Conservation (phyloP, 1,140 invertebrate genomes). For the Vollenhovia emeryi region DNA sequence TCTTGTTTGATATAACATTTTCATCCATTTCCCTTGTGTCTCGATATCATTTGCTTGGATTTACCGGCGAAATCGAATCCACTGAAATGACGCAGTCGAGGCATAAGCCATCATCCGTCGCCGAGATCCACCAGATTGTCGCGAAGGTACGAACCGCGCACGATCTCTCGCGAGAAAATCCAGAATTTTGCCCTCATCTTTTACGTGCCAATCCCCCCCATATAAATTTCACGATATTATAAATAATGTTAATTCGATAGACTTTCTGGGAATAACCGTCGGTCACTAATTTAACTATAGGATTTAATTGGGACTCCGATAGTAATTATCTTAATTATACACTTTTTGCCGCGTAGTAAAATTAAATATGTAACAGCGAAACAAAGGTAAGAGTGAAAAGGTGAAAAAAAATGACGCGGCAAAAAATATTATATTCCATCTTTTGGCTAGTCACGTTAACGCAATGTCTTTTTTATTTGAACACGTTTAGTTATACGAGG, state of each 20-base stretch:
- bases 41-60: slow-evolving; percentile 46
- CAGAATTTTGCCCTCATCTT: neutral
- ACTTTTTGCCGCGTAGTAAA: neutral
- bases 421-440: neutral
- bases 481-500: neutral
- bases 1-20: slow-evolving; percentile 20
- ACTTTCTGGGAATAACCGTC: neutral
- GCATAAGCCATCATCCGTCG: slow-evolving; percentile 14
- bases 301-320: neutral
- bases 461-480: neutral
- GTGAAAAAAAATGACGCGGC: neutral
- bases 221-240: neutral
- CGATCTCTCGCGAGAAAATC: slow-evolving; percentile 15
- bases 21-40: slow-evolving; percentile 33
- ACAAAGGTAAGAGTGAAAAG: neutral
- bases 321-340: neutral
- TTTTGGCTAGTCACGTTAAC: neutral
- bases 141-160: slow-evolving; percentile 11
- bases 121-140: slow-evolving; percentile 34
- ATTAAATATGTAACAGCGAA: neutral
- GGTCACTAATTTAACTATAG: neutral
- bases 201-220: neutral
- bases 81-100: slow-evolving; percentile 32
- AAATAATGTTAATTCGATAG: neutral
- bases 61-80: slow-evolving; percentile 33